phyloP scores from a whole-genome alignment of 2,888 invertebrate species.

The Melanophora roralis region DNA sequence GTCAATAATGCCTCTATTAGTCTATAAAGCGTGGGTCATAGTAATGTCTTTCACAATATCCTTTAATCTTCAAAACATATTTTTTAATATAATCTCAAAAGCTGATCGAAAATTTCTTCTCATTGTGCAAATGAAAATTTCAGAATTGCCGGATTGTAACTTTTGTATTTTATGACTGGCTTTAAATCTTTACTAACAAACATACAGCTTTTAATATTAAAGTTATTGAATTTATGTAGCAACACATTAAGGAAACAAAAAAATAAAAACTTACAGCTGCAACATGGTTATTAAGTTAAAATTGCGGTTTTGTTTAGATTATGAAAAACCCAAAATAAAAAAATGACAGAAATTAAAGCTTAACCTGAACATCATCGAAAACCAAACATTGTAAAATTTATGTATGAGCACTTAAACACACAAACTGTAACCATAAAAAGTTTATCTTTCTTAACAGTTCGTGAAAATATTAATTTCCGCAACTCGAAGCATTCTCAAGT shows the following conservation, averaged over 20 bases:
- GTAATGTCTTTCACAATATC: too few species aligned
- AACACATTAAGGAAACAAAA: background rate
- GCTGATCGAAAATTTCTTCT: background rate
- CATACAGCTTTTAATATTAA: background rate
- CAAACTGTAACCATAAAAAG: conserved; percentile 18
- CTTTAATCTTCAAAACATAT: too few species aligned
- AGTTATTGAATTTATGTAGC: conserved; percentile 31
- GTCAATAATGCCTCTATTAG: too few species aligned
- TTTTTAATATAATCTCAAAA: background rate
- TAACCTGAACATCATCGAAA: background rate
- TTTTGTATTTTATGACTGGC: conserved; percentile 33
- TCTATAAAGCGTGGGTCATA: too few species aligned
- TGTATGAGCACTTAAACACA: too few species aligned
- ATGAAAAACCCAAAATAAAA: conserved; percentile 16
- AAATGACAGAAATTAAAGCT: background rate
- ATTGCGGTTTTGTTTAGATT: conserved; percentile 49
- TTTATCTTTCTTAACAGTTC: conserved; percentile 54
- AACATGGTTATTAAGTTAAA: conserved; percentile 49
- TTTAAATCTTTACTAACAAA: conserved; percentile 31
- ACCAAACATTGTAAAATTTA: background rate
- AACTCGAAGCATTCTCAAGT: conserved; percentile 63
- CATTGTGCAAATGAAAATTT: conserved; percentile 24
- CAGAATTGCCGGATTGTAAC: conserved; percentile 39
- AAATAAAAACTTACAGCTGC: conserved; percentile 23
- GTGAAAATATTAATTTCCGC: conserved; percentile 59